These are phyloP conservation scores for Oikopleura dioica DNA, from an alignment of 23 tunicate species.

Conservation along the genomic window DNA sequence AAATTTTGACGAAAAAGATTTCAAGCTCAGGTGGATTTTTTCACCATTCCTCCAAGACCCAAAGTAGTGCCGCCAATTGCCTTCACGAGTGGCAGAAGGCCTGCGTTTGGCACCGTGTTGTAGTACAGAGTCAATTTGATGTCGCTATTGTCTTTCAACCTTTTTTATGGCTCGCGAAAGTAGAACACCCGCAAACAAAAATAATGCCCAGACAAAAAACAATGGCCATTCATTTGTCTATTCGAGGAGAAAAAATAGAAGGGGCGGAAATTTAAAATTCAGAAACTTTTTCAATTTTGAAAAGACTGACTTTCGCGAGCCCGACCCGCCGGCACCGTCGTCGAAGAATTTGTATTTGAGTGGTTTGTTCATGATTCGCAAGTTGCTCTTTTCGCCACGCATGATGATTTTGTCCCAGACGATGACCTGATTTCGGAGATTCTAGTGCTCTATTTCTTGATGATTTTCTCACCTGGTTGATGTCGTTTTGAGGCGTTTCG, in stretches of 20 bases:
- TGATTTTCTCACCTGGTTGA: too few relatives aligned
- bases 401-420: conserved; percentile 85
- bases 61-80: conserved; percentile 19
- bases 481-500: conserved; percentile 50
- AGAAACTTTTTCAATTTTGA: neutral
- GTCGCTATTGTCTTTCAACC: conserved; percentile 27
- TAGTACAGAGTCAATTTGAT: conserved; percentile 58
- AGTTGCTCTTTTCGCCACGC: conserved; percentile 40
- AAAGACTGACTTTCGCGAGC: neutral
- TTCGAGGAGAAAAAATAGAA: neutral
- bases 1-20: too few relatives aligned
- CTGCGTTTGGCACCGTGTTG: conserved; percentile 92
- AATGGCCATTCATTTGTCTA: neutral
- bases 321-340: conserved; percentile 54
- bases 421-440: too few relatives aligned
- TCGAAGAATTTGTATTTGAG: conserved; percentile 89
- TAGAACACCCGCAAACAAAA: neutral
- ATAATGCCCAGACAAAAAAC: neutral
- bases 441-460: too few relatives aligned
- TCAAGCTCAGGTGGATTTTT: too few relatives aligned
- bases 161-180: neutral
- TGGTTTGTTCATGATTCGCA: conserved; percentile 23
- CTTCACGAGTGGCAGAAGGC: conserved; percentile 45
- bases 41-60: neutral
- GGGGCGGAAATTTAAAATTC: neutral